Evolutionary conservation across 1,140 invertebrate species (phyloP), one percentile per base, ranked within the genome.

Genomic region (Capitella teleta): DNA sequence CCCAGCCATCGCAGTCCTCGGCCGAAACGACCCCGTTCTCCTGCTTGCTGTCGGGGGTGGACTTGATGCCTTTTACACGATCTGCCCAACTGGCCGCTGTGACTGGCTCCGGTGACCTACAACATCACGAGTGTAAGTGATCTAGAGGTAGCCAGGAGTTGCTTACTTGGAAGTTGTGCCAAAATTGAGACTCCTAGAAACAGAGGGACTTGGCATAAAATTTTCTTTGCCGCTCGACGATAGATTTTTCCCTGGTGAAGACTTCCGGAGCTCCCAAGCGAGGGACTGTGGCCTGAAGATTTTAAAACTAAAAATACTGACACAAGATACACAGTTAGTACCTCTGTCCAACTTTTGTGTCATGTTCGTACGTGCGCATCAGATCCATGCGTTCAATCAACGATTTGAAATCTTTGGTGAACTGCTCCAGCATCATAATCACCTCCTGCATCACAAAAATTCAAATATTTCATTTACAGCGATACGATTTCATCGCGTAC

Each of bases 201-300:
- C 40, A 21, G 37, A 61, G 2, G 63, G 57, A 41, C 57, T 61
- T 3, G 62, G 61, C 5, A 58, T 57, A 28, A 51, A 57, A 12
- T 55, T 45, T 21, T 62, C 57, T 54, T 51, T 60, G 55, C 51
- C 58, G 57, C 46, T 46, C 47, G 32, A 48, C 46, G 44, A 49
- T 34, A 51, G 53, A 56, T 37, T 36, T 62, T 77, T 79, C 16
- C 73, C 74, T 28, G 89, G 85, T 52, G 89, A 91, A 49, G 88
- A 89, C 72, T 94, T 95, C 51, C 88, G 76, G 24, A 95, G 82
- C 74, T 95, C 90, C 91, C 91, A 95, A 12, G 91, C 85, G 41
- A 95, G 73, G 18, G 89, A 89, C 37, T 83, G 84, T 3, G 87
- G 86, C 47, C 90, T 73, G 47, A 34, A 55, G 53, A 34, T 36